Evolutionary conservation across 2,797 vertebrate species (phyloP), one percentile per base, ranked within the genome.

Genomic region (Gallinago nigripennis): DNA sequence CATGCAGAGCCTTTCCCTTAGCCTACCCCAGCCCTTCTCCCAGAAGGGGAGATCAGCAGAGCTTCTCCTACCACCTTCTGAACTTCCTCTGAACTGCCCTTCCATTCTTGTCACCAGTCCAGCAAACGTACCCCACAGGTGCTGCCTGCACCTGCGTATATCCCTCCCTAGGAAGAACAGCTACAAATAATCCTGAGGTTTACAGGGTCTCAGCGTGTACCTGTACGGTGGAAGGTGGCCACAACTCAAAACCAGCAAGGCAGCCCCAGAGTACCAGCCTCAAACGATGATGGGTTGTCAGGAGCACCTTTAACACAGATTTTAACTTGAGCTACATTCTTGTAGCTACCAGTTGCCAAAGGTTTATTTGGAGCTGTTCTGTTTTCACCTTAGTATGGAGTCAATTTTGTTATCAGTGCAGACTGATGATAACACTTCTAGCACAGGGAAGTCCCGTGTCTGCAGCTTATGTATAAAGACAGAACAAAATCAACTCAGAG

Each of bases 171-270:
- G 25, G 17, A 45, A 58, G 75, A 80, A 1, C 6, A 72, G 71
- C 43, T 43, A 71, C 30, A 69, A 85, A 45, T 28, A 48, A 61
- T 23, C 24, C 5, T 1, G 12, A 71, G 11, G 45, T 31, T 56
- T 65, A 30, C 1, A 33, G 64, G 31, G 39, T 41, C 30, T 33
- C 30, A 65, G 69, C 31, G 56, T 4, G 3, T 18, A 45, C 35
- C 9, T 1, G 0, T 8, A 28, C 0, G 1, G 30, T 25, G 25
- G 53, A 54, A 77, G 43, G 65, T 0, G 45, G 54, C 28, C 37
- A 51, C 31, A 63, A 45, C 19, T 18, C 43, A 45, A 37, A 76
- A 66, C 46, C 0, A 70, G 46, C 11, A 53, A 16, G 17, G 17
- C 2, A 51, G n/a, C 28, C 31, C 35, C 64, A 35, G 14, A 35